Percentiles rank a stretch among this genome's conserved stretches.
These are phyloP conservation scores for Trochalopteron elliotii DNA, from an alignment of 2,113 vertebrate species.

Conservation along the genomic window DNA sequence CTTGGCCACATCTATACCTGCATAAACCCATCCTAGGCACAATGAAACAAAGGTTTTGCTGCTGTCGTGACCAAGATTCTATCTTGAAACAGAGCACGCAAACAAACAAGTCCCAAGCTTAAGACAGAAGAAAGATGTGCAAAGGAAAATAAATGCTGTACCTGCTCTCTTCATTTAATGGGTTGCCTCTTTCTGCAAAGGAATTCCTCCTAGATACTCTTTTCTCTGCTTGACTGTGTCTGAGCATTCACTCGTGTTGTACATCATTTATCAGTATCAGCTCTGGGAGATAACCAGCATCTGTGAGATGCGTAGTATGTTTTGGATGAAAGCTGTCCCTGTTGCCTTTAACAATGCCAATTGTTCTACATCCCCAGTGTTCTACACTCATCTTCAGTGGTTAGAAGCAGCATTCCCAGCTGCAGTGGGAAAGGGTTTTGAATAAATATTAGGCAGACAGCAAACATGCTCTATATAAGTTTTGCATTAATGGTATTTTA, in stretches of 20 bases:
- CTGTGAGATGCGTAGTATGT: background rate
- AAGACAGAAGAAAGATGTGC: background rate
- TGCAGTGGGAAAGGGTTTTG: background rate
- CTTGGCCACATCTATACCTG: background rate
- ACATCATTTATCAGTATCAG: constrained; percentile 13
- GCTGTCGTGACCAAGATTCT: background rate
- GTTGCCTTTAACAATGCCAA: constrained; percentile 51
- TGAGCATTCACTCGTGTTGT: background rate
- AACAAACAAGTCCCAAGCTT: background rate
- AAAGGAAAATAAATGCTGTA: background rate
- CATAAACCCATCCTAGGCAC: background rate
- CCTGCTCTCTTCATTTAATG: constrained; percentile 7
- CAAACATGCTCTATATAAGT: background rate
- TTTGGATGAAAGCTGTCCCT: constrained; percentile 49
- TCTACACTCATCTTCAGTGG: background rate
- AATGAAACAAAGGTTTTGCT: background rate
- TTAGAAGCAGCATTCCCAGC: background rate
- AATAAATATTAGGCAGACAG: background rate
- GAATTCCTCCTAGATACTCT: background rate
- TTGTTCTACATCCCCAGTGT: constrained; percentile 21
- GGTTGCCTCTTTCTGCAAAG: background rate
- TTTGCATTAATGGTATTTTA: background rate
- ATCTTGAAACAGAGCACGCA: background rate
- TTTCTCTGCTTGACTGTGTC: background rate
- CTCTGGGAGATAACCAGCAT: background rate